A percentile compares a stretch with the other conserved stretches of the same genome.
Conservation (phyloP, 1,140 invertebrate genomes). For the Copidosoma floridanum region DNA sequence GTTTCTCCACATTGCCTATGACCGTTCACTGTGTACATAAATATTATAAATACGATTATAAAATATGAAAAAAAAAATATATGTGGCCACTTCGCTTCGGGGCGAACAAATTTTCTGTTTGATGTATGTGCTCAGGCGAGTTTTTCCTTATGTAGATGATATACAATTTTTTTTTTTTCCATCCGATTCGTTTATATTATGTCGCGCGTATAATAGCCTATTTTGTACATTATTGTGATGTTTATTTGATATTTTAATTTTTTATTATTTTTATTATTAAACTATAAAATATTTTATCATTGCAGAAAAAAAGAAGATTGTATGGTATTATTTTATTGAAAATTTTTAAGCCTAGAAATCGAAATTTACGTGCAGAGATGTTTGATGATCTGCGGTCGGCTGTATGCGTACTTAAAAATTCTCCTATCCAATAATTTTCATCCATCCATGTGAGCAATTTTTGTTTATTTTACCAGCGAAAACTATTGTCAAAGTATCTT, state of each 20-base stretch:
- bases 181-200: conserved; percentile 1
- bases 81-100: conserved; percentile 45
- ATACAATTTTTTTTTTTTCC: neutral
- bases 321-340: neutral
- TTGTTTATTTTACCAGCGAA: conserved; percentile 1
- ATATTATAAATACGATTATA: conserved; percentile 50
- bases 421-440: neutral
- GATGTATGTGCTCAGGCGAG: neutral
- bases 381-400: too few relatives aligned
- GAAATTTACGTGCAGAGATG: too few relatives aligned
- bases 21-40: conserved; percentile 44
- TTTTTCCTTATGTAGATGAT: neutral
- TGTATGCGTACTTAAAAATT: neutral
- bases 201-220: neutral
- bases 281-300: conserved; percentile 12
- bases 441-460: neutral
- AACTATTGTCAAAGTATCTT: neutral
- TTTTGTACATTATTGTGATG: conserved; percentile 13
- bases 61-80: conserved; percentile 42
- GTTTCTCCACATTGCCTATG: conserved; percentile 38
- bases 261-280: neutral
- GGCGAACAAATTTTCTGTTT: conserved; percentile 40
- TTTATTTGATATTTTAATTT: conserved; percentile 16
- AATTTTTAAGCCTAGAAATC: too few relatives aligned
- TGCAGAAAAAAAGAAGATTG: neutral